Conservation (phyloP, 2,113 vertebrate genomes). For the Turnix velox region DNA sequence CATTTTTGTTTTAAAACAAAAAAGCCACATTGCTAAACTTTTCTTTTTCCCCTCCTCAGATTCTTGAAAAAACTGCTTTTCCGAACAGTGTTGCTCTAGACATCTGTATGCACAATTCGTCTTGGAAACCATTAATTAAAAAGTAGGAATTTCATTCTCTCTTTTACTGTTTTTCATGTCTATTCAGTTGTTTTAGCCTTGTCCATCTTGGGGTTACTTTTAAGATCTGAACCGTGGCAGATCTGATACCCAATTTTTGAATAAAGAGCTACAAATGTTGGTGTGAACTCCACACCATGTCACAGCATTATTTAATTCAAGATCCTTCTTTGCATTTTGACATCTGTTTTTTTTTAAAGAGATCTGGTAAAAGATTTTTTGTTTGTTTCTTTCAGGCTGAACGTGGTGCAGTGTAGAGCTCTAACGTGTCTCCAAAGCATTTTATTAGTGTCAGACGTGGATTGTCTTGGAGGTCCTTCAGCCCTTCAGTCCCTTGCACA, state of each 20-base stretch:
- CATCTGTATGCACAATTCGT: conserved; percentile 75
- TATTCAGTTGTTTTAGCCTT: not conserved
- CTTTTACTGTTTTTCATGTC: not conserved
- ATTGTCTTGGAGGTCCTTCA: conserved; percentile 83
- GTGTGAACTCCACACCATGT: not conserved
- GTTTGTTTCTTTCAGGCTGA: conserved; percentile 76
- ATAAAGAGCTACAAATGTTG: not conserved
- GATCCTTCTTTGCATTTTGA: not conserved
- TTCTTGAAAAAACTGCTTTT: conserved; percentile 90
- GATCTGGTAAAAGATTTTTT: not conserved
- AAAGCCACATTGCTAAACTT: not conserved
- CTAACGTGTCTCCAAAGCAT: conserved; percentile 92
- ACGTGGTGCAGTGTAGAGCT: conserved; percentile 86
- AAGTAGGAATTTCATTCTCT: conserved; percentile 78
- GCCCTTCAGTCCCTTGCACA: conserved; percentile 88
- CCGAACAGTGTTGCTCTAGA: conserved; percentile 79
- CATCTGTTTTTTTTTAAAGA: not conserved
- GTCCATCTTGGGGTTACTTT: not conserved
- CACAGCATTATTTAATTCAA: not conserved
- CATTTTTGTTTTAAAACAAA: not conserved
- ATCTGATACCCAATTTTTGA: not conserved
- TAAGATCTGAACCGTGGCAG: not conserved
- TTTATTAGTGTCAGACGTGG: conserved; percentile 85
- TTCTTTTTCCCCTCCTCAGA: conserved; percentile 70
- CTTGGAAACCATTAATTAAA: conserved; percentile 87